These are phyloP conservation scores for Pharmacophagus antenor DNA, from an alignment of 2,888 invertebrate species.

Conservation along the genomic window DNA sequence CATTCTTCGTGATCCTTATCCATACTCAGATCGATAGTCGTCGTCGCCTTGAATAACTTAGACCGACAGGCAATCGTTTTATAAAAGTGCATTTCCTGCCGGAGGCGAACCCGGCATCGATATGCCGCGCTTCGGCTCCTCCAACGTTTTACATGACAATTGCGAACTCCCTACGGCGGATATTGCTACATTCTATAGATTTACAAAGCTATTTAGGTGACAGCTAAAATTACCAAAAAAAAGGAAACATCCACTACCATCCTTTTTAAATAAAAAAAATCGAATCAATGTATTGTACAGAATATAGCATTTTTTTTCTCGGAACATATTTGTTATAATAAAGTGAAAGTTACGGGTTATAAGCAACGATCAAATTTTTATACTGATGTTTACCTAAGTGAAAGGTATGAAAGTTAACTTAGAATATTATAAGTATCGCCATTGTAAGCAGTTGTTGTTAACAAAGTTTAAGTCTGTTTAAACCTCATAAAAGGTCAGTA, in stretches of 20 bases:
- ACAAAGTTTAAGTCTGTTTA: constrained; percentile 25
- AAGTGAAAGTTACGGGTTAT: constrained; percentile 32
- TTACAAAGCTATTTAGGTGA: constrained; percentile 12
- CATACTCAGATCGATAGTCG: constrained; percentile 56
- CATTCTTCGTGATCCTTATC: constrained; percentile 59
- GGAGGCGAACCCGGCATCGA: constrained; percentile 57
- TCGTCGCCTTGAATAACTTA: constrained; percentile 62
- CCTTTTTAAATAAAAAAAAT: too few species aligned
- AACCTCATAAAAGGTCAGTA: constrained; percentile 46
- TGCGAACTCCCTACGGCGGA: constrained; percentile 65
- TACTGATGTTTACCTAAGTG: constrained; percentile 40
- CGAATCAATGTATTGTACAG: too few species aligned
- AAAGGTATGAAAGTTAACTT: constrained; percentile 55
- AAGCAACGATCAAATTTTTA: constrained; percentile 28
- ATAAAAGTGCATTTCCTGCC: constrained; percentile 78
- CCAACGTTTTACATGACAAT: constrained; percentile 75
- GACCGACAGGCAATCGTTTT: constrained; percentile 73
- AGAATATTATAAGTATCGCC: constrained; percentile 31
- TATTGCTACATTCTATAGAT: constrained; percentile 51
- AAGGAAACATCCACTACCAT: background rate
- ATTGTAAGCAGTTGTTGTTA: constrained; percentile 9
- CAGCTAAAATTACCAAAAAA: background rate
- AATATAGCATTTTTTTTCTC: too few species aligned
- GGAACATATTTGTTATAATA: constrained; percentile 25
- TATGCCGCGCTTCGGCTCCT: constrained; percentile 54